Evolutionary conservation across 92 coral and sea anemone genomes (phyloP).

Genomic region (Palythoa grandiflora): DNA sequence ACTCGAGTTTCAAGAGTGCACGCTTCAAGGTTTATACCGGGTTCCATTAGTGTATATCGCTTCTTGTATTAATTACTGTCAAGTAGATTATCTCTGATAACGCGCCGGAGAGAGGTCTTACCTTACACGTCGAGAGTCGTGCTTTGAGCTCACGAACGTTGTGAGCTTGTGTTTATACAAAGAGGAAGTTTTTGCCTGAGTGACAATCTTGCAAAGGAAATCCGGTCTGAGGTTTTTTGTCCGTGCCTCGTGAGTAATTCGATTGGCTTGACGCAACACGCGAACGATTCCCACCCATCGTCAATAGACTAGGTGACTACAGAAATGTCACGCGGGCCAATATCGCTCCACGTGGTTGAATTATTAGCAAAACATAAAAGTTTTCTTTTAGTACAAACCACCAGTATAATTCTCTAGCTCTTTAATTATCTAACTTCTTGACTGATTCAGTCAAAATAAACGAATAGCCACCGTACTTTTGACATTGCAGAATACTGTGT

Average conservation of each 20-base stretch:
- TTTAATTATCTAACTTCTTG: too few relatives aligned
- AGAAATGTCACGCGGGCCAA: not conserved
- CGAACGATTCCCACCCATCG: not conserved
- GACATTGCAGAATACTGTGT: too few relatives aligned
- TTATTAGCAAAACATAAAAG: not conserved
- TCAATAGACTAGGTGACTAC: slow-evolving; percentile 24
- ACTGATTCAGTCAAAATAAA: too few relatives aligned
- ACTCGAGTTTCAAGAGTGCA: slow-evolving; percentile 77
- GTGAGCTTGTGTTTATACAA: slow-evolving; percentile 76
- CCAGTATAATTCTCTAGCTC: too few relatives aligned
- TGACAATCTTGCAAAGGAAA: slow-evolving; percentile 75
- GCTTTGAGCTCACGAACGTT: slow-evolving; percentile 78
- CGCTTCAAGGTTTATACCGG: slow-evolving; percentile 20
- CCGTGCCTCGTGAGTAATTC: slow-evolving; percentile 54
- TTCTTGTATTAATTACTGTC: not conserved
- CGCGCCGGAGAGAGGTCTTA: slow-evolving; percentile 55
- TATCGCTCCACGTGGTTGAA: not conserved
- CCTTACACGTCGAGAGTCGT: slow-evolving; percentile 67
- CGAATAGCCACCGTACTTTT: too few relatives aligned
- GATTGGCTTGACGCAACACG: slow-evolving; percentile 28
- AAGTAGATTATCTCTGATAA: slow-evolving; percentile 67
- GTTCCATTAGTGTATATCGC: slow-evolving; percentile 5
- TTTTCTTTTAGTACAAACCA: not conserved
- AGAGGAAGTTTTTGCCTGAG: slow-evolving; percentile 67
- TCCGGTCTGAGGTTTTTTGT: slow-evolving; percentile 84